phyloP scores from a whole-genome alignment of 2,113 vertebrate genomes.

The Urocynchramus pylzowi region DNA sequence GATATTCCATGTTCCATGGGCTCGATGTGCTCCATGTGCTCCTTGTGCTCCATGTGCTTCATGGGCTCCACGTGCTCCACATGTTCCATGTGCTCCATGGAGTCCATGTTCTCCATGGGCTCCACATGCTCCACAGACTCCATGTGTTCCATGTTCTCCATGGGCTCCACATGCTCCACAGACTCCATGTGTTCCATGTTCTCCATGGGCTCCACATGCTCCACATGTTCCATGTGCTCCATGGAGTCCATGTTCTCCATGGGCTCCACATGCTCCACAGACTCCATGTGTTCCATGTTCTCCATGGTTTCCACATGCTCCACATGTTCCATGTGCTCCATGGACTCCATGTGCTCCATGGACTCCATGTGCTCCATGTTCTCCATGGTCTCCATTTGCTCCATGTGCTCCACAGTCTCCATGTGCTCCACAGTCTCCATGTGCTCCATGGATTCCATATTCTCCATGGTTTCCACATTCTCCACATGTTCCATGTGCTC shows the following conservation, averaged over 20 bases:
- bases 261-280: rapidly evolving
- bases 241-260: too few species aligned
- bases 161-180: too few species aligned
- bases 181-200: rapidly evolving
- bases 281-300: neutral
- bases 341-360: too few species aligned
- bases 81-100: too few species aligned
- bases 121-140: too few species aligned
- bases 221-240: rapidly evolving
- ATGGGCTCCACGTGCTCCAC: rapidly evolving
- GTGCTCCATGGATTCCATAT: neutral
- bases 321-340: too few species aligned
- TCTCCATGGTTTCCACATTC: too few species aligned
- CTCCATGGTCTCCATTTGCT: neutral
- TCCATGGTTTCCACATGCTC: too few species aligned
- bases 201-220: rapidly evolving
- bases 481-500: too few species aligned
- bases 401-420: neutral
- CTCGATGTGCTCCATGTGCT: too few species aligned
- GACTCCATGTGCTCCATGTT: too few species aligned
- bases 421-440: neutral
- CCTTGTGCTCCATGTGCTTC: too few species aligned
- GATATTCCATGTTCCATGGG: neutral
- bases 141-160: neutral
- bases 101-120: rapidly evolving